phyloP scores from a whole-genome alignment of 2,888 invertebrate genomes.

The Nemotelus nigrinus region DNA sequence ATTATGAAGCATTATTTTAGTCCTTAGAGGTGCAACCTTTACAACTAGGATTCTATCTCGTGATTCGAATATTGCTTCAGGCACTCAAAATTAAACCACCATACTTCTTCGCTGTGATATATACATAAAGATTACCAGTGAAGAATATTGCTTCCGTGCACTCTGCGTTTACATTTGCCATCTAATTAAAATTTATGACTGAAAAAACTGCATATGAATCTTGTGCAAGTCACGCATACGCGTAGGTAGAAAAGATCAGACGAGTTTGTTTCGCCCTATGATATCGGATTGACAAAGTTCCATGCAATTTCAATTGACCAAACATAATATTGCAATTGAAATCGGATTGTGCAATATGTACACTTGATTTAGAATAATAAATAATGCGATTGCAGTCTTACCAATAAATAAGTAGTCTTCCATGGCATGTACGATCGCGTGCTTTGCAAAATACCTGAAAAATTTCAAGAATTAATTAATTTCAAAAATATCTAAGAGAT shows the following conservation, averaged over 20 bases:
- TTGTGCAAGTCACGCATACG: not conserved
- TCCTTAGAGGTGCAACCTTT: too few species aligned
- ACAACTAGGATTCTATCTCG: too few species aligned
- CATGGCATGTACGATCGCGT: too few species aligned
- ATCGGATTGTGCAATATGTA: not conserved
- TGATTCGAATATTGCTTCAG: too few species aligned
- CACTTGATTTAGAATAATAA: not conserved
- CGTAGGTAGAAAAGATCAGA: not conserved
- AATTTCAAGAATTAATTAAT: too few species aligned
- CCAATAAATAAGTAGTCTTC: not conserved
- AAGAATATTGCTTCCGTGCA: too few species aligned
- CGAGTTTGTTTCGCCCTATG: not conserved
- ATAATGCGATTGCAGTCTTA: slow-evolving; percentile 1
- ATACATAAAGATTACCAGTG: too few species aligned
- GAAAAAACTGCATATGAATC: not conserved
- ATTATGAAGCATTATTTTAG: too few species aligned
- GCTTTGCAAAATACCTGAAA: too few species aligned
- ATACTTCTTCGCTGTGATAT: too few species aligned
- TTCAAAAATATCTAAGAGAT: too few species aligned
- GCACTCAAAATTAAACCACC: too few species aligned
- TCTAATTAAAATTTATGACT: slow-evolving; percentile 38
- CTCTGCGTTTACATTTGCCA: not conserved
- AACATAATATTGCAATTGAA: slow-evolving; percentile 7
- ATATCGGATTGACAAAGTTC: not conserved
- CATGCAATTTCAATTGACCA: slow-evolving; percentile 6